These are phyloP conservation scores for Diorhabda carinulata DNA, from an alignment of 1,140 invertebrate species.

Conservation along the genomic window DNA sequence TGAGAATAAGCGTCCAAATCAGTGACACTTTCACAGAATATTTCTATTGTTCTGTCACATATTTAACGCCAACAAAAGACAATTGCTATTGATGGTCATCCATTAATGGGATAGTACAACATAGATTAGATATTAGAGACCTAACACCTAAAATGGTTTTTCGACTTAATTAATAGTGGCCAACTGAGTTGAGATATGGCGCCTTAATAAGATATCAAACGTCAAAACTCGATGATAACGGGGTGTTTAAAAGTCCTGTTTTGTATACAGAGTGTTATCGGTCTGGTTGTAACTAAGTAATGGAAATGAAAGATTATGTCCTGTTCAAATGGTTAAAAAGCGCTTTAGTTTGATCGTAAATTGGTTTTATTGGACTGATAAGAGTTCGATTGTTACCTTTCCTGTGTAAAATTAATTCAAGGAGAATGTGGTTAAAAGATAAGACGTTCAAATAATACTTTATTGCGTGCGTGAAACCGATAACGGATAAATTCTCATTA, in stretches of 20 bases:
- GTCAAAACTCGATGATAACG: slow-evolving; percentile 14
- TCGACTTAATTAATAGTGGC: slow-evolving; percentile 27
- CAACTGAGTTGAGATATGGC: slow-evolving; percentile 23
- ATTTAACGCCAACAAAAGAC: not conserved
- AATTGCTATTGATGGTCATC: slow-evolving; percentile 20
- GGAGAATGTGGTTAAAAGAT: not conserved
- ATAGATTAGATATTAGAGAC: slow-evolving; percentile 22
- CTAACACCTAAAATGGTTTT: slow-evolving; percentile 11
- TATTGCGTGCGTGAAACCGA: not conserved
- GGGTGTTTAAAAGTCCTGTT: slow-evolving; percentile 5
- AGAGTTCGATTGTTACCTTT: not conserved
- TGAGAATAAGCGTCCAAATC: no score
- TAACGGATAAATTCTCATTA: not conserved
- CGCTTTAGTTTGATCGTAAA: slow-evolving; percentile 22
- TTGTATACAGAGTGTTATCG: slow-evolving; percentile 1
- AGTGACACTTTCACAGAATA: no score
- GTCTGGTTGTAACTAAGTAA: slow-evolving; percentile 14
- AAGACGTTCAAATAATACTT: not conserved
- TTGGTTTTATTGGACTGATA: slow-evolving; percentile 8
- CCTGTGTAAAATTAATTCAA: not conserved
- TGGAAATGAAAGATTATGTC: slow-evolving; percentile 27
- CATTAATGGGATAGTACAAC: slow-evolving; percentile 21
- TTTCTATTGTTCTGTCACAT: no score
- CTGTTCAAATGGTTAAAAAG: slow-evolving; percentile 29
- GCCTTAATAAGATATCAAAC: slow-evolving; percentile 29